Percentiles rank a stretch among this genome's conserved stretches.
Evolutionary conservation across 1,140 invertebrate species (phyloP).

Genomic region (Sycobia sp.): DNA sequence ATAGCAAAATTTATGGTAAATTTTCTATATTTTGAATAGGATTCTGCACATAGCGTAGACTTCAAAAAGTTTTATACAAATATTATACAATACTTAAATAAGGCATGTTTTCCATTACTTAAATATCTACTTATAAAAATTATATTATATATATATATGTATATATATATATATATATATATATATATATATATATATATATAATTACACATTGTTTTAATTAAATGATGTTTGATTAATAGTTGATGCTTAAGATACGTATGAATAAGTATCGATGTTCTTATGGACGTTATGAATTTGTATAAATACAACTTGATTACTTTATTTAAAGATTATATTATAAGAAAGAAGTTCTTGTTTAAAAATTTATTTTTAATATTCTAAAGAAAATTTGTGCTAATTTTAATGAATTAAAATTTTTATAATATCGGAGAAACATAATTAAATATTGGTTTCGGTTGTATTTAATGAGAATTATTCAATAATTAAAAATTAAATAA

Average conservation of each 20-base stretch:
- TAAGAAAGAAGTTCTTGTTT: neutral
- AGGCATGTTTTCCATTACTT: conserved; percentile 21
- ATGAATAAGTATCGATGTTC: neutral
- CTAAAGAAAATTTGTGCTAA: conserved; percentile 1
- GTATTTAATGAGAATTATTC: neutral
- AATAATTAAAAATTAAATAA: neutral
- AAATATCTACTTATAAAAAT: conserved; percentile 13
- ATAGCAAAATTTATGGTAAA: conserved; percentile 1
- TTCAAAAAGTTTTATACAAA: conserved; percentile 4
- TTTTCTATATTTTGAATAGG: conserved; percentile 4
- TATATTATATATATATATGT: neutral
- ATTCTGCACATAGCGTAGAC: neutral
- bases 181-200: neutral
- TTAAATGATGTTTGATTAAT: neutral
- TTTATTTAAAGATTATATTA: conserved; percentile 5
- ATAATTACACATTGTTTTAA: neutral
- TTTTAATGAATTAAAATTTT: too few species aligned
- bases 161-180: conserved; percentile 6
- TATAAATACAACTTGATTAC: neutral
- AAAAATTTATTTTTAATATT: neutral
- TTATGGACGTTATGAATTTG: conserved; percentile 10
- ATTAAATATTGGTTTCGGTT: conserved; percentile 19
- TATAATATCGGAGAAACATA: neutral
- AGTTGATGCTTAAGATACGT: neutral
- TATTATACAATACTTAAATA: conserved; percentile 7